phyloP scores from a whole-genome alignment of 2,797 vertebrate species.

The Columba guinea region DNA sequence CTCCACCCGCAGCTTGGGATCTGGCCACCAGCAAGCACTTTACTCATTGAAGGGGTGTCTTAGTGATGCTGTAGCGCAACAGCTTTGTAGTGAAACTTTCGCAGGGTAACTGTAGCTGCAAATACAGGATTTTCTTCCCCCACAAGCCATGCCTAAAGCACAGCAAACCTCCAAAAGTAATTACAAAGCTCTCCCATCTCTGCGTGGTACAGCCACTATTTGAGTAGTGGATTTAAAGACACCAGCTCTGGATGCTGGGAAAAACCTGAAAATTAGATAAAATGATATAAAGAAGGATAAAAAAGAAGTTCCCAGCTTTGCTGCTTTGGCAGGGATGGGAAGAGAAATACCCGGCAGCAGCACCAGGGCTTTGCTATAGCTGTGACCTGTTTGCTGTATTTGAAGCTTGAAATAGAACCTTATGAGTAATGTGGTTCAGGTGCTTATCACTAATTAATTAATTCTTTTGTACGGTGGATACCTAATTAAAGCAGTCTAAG shows the following conservation, averaged over 20 bases:
- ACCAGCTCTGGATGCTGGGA: not conserved
- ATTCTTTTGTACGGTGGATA: constrained; percentile 67
- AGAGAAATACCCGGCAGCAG: not conserved
- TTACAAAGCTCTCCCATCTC: not conserved
- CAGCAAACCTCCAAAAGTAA: not conserved
- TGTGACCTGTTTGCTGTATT: constrained; percentile 62
- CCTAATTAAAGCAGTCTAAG: constrained; percentile 72
- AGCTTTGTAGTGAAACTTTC: not conserved
- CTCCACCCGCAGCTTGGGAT: not conserved
- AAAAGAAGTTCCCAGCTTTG: not conserved
- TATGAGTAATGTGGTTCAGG: constrained; percentile 57
- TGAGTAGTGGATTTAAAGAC: not conserved
- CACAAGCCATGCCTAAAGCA: rapidly evolving
- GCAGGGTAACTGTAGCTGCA: not conserved
- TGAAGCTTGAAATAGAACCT: constrained; percentile 62
- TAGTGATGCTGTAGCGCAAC: not conserved
- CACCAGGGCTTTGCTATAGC: not conserved
- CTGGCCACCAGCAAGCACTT: not conserved
- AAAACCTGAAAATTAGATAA: not conserved
- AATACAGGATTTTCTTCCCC: not conserved
- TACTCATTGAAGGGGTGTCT: rapidly evolving
- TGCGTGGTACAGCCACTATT: rapidly evolving
- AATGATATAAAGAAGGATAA: not conserved
- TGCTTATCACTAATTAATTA: constrained; percentile 73
- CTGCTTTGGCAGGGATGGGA: not conserved